Evolutionary conservation across 2,797 vertebrate species (phyloP).

Genomic region (Percopsis omiscomaycus): DNA sequence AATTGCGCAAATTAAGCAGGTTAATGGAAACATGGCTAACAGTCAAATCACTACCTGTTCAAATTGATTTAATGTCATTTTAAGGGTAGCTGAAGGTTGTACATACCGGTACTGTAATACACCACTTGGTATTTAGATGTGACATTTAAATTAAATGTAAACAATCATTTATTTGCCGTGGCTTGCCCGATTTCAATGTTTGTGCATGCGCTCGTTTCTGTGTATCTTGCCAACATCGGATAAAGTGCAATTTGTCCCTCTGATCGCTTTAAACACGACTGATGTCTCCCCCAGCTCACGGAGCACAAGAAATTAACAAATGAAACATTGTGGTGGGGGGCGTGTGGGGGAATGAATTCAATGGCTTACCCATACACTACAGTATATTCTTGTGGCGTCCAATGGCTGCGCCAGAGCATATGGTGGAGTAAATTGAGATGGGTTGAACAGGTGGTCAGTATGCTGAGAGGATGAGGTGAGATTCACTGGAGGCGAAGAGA

Average conservation of each 20-base stretch:
- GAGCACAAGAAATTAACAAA: constrained; percentile 26
- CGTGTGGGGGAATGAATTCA: constrained; percentile 50
- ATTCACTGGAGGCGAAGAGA: constrained; percentile 17
- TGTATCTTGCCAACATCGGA: background rate
- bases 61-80: no score
- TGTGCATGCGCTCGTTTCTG: background rate
- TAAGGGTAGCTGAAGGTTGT: no score
- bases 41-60: no score
- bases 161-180: no score
- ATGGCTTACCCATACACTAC: constrained; percentile 76
- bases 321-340: constrained; percentile 28
- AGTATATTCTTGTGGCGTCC: constrained; percentile 42
- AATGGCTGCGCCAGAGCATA: constrained; percentile 76
- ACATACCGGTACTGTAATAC: no score
- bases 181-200: background rate
- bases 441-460: constrained; percentile 80
- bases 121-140: no score
- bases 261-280: constrained; percentile 65
- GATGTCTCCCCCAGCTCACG: constrained; percentile 67
- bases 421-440: constrained; percentile 80
- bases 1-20: no score
- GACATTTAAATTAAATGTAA: no score
- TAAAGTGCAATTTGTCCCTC: constrained; percentile 11
- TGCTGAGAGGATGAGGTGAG: constrained; percentile 50
- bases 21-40: no score